A percentile compares a stretch with the other conserved stretches of the same genome.
phyloP scores from a whole-genome alignment of 2,113 vertebrate species.

The Poicephalus meyeri region DNA sequence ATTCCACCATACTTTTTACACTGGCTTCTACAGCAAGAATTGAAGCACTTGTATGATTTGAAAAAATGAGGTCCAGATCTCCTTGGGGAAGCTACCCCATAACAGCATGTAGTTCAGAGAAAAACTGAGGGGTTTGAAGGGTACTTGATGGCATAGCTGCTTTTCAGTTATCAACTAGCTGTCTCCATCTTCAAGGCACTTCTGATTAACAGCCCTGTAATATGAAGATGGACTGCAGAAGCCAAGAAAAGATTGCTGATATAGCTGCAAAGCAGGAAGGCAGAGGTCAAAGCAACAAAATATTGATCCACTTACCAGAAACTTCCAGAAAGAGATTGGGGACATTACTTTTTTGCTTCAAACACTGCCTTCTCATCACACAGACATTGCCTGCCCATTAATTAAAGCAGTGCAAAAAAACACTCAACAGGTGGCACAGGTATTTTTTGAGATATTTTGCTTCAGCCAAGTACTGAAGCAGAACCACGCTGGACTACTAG shows the following conservation, averaged over 20 bases:
- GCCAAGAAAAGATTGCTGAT: neutral
- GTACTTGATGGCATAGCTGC: conserved; percentile 30
- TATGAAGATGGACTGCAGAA: neutral
- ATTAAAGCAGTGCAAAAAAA: neutral
- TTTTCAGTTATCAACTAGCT: conserved; percentile 34
- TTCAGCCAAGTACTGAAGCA: neutral
- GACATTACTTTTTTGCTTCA: neutral
- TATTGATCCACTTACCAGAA: neutral
- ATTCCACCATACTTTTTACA: neutral
- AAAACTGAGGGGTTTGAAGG: conserved; percentile 9
- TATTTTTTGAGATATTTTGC: neutral
- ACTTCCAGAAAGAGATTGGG: neutral
- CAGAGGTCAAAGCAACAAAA: neutral
- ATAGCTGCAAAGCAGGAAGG: neutral
- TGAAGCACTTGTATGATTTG: conserved; percentile 13
- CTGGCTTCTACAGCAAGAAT: neutral
- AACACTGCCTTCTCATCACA: neutral
- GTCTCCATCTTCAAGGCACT: conserved; percentile 47
- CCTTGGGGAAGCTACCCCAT: neutral
- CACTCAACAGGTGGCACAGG: neutral
- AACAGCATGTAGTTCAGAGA: neutral
- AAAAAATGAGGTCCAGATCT: neutral
- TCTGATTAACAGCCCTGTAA: conserved; percentile 29
- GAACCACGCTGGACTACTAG: neutral
- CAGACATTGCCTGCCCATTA: neutral